Evolutionary conservation across 2,113 vertebrate species (phyloP).

Genomic region (Solea solea): DNA sequence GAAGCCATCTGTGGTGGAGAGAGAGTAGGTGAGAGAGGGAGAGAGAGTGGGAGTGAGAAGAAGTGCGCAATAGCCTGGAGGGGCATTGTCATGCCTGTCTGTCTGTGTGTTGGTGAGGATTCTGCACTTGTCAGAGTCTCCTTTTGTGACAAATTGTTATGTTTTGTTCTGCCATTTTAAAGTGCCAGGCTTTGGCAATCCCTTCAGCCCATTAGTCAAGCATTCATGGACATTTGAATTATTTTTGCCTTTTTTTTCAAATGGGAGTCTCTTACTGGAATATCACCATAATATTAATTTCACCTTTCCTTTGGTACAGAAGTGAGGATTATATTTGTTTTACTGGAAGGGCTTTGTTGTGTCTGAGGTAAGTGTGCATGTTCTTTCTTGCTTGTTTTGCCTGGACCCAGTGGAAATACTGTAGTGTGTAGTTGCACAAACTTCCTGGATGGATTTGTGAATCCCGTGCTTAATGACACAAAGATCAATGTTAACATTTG

Average conservation of each 20-base stretch:
- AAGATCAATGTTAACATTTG: background rate
- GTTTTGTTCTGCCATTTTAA: conserved; percentile 69
- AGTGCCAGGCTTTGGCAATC: conserved; percentile 55
- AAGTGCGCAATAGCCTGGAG: conserved; percentile 71
- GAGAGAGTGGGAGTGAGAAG: conserved; percentile 44
- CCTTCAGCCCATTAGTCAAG: conserved; percentile 62
- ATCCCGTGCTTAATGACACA: conserved; percentile 4
- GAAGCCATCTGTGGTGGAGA: conserved; percentile 77
- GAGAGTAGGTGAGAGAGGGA: conserved; percentile 60
- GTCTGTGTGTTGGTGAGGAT: conserved; percentile 77
- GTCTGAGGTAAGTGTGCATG: conserved; percentile 64
- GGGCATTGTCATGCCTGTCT: conserved; percentile 81
- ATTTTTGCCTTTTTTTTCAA: conserved; percentile 57
- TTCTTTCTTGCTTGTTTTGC: conserved; percentile 34
- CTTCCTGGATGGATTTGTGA: conserved; percentile 1
- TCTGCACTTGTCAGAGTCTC: conserved; percentile 76
- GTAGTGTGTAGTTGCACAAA: conserved; percentile 29
- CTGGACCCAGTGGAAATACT: conserved; percentile 10
- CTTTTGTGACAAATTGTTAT: conserved; percentile 79
- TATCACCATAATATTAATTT: conserved; percentile 47
- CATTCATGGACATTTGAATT: conserved; percentile 68
- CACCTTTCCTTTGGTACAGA: conserved; percentile 17
- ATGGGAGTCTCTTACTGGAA: conserved; percentile 52
- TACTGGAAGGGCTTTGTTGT: conserved; percentile 28
- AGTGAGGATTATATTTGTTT: conserved; percentile 38